Evolutionary conservation across 2,888 invertebrate genomes (phyloP), one percentile per base, ranked within the genome.

Genomic region (Pachydiplax longipennis): DNA sequence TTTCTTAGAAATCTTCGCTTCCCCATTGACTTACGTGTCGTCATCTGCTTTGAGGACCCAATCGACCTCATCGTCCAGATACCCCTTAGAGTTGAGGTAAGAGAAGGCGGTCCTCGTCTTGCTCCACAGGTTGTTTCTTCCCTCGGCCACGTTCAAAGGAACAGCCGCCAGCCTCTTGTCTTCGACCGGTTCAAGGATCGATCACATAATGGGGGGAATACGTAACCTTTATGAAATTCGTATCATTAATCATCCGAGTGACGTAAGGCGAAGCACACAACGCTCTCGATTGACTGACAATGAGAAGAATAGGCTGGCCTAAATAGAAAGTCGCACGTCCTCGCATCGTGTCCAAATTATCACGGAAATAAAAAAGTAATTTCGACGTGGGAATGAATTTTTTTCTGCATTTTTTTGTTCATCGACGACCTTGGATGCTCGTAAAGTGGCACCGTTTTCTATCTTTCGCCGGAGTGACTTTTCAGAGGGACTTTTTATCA

Each of bases 41-140:
- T 87, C 87, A 35, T 87, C 87, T 6, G 87, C 87, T 61, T 87
- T 87, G 18, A 87, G 87, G 35, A 87, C 87, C 87, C 87, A 87
- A 61, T 87, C 37, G 61, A 87, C 61, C 37, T 65, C 37, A 22
- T 61, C 65, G 13, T 37, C 61, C 87, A 87, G 37, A 61, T 61
- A 87, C 1, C 87, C 87, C 61, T n/a, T 48, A 8, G 58, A 12
- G 87, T 65, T 12, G 37, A 87, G 87, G 61, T 87, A 87, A 35
- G 65, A n/a, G 65, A 87, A 87, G 5, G 87, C 87, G n/a, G 61
- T 37, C 1, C 87, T 35, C 61, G 87, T 87, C 87, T 87, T 87
- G 65, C 61, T 61, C 87, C 87, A 87, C 22, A 87, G 87, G n/a
- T 87, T 87, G 87, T 15, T 18, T 65, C 87, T 58, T 15, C 87